These are phyloP conservation scores for Nymphalis io DNA, from an alignment of 1,140 invertebrate genomes.

Conservation along the genomic window DNA sequence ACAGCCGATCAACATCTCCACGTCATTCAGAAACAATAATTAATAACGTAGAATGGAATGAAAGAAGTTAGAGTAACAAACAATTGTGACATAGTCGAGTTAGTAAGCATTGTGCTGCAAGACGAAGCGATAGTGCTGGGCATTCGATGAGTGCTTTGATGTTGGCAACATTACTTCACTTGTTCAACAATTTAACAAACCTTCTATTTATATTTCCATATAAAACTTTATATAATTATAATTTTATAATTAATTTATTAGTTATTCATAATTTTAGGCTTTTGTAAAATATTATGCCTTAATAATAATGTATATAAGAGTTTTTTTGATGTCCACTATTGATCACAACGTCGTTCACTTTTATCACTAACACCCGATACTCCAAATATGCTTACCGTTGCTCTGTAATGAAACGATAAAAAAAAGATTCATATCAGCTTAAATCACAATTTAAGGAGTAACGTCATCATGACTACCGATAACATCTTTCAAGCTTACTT, in stretches of 20 bases:
- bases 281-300: no score
- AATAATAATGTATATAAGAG: no score
- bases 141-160: conserved; percentile 24
- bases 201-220: not conserved
- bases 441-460: not conserved
- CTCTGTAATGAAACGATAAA: not conserved
- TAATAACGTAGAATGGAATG: conserved; percentile 43
- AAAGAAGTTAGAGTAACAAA: conserved; percentile 45
- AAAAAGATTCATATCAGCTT: not conserved
- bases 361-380: not conserved
- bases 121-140: conserved; percentile 31
- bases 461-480: not conserved
- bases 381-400: no score
- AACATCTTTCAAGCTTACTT: conserved; percentile 44
- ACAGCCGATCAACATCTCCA: conserved; percentile 28
- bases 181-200: not conserved
- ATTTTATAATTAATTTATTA: not conserved
- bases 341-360: not conserved
- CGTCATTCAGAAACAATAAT: conserved; percentile 41
- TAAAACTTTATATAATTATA: not conserved
- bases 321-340: no score
- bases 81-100: conserved; percentile 45
- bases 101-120: conserved; percentile 43
- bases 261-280: no score
- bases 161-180: conserved; percentile 10